phyloP scores from a whole-genome alignment of 2,888 invertebrate genomes.

The Trisateles emortualis region DNA sequence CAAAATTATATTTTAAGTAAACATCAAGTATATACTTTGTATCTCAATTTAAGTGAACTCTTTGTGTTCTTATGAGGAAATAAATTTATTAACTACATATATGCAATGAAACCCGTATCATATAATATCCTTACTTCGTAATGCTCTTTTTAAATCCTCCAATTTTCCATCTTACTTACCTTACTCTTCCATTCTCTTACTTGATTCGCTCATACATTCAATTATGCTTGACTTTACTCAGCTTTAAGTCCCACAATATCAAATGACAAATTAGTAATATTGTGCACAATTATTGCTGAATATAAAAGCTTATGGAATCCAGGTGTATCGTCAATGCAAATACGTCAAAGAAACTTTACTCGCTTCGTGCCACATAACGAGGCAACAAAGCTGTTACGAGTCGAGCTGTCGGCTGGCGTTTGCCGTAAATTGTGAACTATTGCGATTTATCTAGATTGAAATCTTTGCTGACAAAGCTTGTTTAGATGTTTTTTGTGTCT shows the following conservation, averaged over 20 bases:
- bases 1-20: no score
- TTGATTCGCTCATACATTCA: no score
- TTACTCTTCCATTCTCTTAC: no score
- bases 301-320: conserved; percentile 50
- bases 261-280: not conserved
- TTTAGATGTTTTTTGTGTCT: conserved; percentile 6
- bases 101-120: no score
- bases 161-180: no score
- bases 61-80: no score
- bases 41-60: no score
- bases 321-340: conserved; percentile 63
- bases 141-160: no score
- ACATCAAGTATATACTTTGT: no score
- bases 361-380: conserved; percentile 74
- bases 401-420: conserved; percentile 57
- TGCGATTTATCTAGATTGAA: conserved; percentile 42
- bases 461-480: conserved; percentile 14
- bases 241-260: not conserved
- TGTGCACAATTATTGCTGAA: not conserved
- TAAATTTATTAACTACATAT: no score
- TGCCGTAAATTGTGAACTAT: conserved; percentile 52
- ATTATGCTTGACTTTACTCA: no score
- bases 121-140: no score
- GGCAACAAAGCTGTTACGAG: conserved; percentile 78
- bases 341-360: conserved; percentile 80